phyloP scores from a whole-genome alignment of 2,113 vertebrate species.

The Indicator maculatus region DNA sequence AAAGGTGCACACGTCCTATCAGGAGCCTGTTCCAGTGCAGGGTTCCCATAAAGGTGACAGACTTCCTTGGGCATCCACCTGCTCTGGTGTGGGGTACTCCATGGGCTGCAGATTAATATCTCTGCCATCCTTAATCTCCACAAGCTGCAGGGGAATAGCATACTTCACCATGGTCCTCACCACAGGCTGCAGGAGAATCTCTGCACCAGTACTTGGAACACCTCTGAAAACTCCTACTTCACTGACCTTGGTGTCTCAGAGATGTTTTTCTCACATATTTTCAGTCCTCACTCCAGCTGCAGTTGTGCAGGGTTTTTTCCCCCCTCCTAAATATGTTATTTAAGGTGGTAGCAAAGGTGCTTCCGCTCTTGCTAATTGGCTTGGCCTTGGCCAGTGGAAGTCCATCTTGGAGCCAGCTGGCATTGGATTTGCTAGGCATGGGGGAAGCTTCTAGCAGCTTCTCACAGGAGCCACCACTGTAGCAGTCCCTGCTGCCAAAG shows the following conservation, averaged over 20 bases:
- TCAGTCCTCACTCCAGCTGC: not conserved
- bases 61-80: not conserved
- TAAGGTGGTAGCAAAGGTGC: rapidly evolving
- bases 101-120: not conserved
- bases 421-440: not conserved
- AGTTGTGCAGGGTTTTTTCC: not conserved
- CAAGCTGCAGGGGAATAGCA: not conserved
- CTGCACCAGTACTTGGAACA: not conserved
- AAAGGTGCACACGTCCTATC: not conserved
- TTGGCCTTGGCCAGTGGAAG: rapidly evolving
- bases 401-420: not conserved
- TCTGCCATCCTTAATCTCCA: not conserved
- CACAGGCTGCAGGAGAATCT: not conserved
- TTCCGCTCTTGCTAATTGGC: rapidly evolving
- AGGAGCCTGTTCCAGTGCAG: not conserved
- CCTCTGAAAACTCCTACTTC: not conserved
- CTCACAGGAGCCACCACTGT: not conserved
- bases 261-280: not conserved
- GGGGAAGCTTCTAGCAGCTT: not conserved
- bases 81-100: not conserved
- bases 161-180: not conserved
- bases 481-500: not conserved
- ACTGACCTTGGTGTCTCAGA: not conserved
- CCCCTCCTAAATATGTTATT: not conserved
- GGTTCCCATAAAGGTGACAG: not conserved